Conservation (phyloP, 2,888 invertebrate genomes). For the Heliconius ismenius region DNA sequence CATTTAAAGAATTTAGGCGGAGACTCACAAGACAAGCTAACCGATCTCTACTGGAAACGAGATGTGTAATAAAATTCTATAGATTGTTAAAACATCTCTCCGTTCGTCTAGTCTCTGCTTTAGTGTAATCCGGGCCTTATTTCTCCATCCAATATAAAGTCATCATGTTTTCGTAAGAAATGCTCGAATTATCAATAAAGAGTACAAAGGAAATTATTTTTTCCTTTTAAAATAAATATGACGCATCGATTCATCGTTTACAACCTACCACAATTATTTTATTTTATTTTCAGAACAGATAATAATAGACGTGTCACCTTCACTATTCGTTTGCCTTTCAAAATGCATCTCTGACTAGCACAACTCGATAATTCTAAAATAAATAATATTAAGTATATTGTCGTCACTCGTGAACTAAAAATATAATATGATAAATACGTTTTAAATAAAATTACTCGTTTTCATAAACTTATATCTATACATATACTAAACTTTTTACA, state of each 20-base stretch:
- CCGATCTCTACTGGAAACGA: too few relatives aligned
- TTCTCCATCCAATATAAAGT: not conserved
- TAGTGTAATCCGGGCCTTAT: not conserved
- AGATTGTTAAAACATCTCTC: too few relatives aligned
- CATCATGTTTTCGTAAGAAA: not conserved
- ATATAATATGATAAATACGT: not conserved
- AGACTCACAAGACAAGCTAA: too few relatives aligned
- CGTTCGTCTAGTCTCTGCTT: too few relatives aligned
- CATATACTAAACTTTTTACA: not conserved
- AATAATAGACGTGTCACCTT: conserved; percentile 37
- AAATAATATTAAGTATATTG: conserved; percentile 6
- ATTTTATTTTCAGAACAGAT: conserved; percentile 35
- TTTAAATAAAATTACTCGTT: not conserved
- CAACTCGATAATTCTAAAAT: conserved; percentile 33
- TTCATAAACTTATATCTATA: not conserved
- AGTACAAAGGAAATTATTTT: not conserved
- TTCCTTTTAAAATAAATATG: conserved; percentile 3
- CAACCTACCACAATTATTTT: conserved; percentile 23
- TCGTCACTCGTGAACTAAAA: not conserved
- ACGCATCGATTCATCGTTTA: conserved; percentile 3
- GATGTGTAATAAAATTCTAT: too few relatives aligned
- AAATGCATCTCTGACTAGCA: conserved; percentile 21
- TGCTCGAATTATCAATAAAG: not conserved
- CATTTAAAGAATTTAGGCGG: too few relatives aligned
- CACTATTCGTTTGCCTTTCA: conserved; percentile 36